These are phyloP conservation scores for Ceratitis capitata DNA, from an alignment of 1,140 invertebrate genomes.

Conservation along the genomic window DNA sequence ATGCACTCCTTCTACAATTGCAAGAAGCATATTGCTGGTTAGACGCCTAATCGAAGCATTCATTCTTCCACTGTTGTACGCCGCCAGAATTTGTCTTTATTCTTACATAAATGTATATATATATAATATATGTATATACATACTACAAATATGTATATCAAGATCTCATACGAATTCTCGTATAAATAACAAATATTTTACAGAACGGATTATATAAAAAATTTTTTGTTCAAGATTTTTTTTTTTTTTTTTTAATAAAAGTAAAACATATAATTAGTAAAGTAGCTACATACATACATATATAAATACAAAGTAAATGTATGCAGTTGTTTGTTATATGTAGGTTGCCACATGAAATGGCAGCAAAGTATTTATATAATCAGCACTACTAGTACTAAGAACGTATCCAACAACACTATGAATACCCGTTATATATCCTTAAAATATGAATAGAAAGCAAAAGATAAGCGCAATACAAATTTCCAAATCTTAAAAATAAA, in stretches of 20 bases:
- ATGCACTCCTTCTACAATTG: background rate
- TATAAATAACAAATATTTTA: slow-evolving; percentile 30
- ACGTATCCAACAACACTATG: background rate
- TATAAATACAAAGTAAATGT: no score
- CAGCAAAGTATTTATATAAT: background rate
- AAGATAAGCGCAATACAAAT: no score
- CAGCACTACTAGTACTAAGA: background rate
- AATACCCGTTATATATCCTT: background rate
- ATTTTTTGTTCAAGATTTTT: no score
- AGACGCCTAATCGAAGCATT: background rate
- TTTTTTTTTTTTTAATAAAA: background rate
- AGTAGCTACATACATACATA: background rate
- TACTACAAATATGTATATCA: background rate
- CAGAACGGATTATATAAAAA: background rate
- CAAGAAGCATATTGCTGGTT: background rate
- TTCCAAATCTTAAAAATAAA: no score
- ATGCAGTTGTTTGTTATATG: background rate
- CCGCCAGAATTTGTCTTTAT: background rate
- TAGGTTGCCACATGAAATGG: slow-evolving; percentile 7
- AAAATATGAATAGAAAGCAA: no score
- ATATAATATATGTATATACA: background rate
- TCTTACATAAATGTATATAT: background rate
- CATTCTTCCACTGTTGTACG: background rate
- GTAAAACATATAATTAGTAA: background rate
- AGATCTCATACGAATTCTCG: slow-evolving; percentile 34